Conservation (phyloP, 2,888 invertebrate species). For the Hetaerina titia region DNA sequence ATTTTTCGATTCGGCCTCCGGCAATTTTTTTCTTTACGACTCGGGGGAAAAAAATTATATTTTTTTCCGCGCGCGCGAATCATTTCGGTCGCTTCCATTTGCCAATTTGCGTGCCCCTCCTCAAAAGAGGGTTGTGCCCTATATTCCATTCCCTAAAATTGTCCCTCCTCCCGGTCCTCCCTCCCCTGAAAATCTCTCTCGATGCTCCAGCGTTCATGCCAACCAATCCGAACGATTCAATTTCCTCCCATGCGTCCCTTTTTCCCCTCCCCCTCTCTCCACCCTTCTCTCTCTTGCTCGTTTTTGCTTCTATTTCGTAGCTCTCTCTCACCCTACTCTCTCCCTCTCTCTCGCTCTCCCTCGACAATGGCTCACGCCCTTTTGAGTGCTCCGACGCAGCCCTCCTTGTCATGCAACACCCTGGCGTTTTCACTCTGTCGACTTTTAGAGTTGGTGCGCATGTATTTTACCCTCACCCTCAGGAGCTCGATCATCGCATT, state of each 20-base stretch:
- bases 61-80: background rate
- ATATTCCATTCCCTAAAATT: background rate
- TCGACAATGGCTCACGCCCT: background rate
- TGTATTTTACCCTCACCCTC: background rate
- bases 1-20: background rate
- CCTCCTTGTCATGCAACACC: background rate
- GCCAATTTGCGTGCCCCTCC: background rate
- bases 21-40: background rate
- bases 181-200: too few species aligned
- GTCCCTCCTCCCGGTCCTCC: background rate
- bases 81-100: constrained; percentile 12
- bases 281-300: too few species aligned
- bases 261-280: too few species aligned
- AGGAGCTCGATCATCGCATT: background rate
- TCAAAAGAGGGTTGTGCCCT: background rate
- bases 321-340: background rate
- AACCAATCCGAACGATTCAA: background rate
- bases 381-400: background rate
- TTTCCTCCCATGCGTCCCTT: background rate
- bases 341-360: background rate
- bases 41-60: background rate
- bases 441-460: background rate
- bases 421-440: background rate
- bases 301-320: too few species aligned
- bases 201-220: too few species aligned